Base-by-base conservation (phyloP, 2,888 invertebrate genomes). In the Tachina grossa region DNA sequence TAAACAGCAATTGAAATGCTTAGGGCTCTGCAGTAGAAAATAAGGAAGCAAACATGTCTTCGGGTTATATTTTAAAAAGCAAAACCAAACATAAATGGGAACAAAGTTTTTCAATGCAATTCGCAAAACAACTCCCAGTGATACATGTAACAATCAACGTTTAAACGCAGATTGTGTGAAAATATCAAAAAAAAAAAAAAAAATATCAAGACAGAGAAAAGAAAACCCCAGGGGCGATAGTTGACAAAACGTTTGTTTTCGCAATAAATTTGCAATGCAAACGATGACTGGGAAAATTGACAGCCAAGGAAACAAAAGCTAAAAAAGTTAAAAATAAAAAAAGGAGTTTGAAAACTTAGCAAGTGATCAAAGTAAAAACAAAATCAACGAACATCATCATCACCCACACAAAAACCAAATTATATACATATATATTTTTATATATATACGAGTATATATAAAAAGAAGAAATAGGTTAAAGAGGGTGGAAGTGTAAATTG, bases 161-260 rank as follows among this genome's bases (percentile, higher is more conserved):
- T 80, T 69, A n/a, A 51, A 71, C 45, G 43, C 55, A 75, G 75
- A 59, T 57, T 80, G 83, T 83, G 83, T 83, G 83, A 83, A 83
- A 78, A 83, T 83, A 65, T 57, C 41, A 43, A 49, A 61, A 51
- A 51, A 31, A 31, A 19, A 49, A 45, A 75, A 74, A 16, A 0
- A 39, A 13, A 53, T 45, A 8, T 45, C 6, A n/a, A 61, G 39
- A 9, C 10, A 65, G 55, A 45, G 10, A 79, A 68, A 63, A 61
- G 71, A 75, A 59, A 85, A 41, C 51, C 87, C 85, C 76, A 45
- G 49, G 49, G 79, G 84, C 84, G 68, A 61, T 77, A 84, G 78
- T 84, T 86, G 86, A 84, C 81, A 82, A 77, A 84, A 74, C 82
- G 78, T 82, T 86, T 86, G 69, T 82, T 69, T 84, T 77, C 55